phyloP scores from a whole-genome alignment of 1,140 invertebrate genomes.

The Rhysida immarginata region DNA sequence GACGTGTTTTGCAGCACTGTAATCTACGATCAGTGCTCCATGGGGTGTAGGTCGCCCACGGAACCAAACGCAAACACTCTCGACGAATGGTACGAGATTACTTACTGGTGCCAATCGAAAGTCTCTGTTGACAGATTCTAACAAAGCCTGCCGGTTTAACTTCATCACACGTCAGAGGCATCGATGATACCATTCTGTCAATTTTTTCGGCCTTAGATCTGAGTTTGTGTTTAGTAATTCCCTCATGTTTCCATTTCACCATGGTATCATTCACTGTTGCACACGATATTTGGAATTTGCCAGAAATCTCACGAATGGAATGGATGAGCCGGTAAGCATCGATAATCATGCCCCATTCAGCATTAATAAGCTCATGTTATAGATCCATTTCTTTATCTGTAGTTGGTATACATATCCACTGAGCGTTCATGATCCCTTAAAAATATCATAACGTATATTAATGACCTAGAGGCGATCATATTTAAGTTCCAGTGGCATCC shows the following conservation, averaged over 20 bases:
- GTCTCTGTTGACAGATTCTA: not conserved
- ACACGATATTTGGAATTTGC: not conserved
- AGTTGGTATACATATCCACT: not conserved
- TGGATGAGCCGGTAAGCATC: not conserved
- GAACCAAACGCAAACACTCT: not conserved
- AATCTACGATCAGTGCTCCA: not conserved
- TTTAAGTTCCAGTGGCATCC: no score
- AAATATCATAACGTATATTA: not conserved
- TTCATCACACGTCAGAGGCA: not conserved
- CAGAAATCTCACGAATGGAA: not conserved
- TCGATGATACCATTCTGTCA: not conserved
- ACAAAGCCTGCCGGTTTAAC: not conserved
- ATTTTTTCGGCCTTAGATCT: not conserved
- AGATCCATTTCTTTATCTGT: not conserved
- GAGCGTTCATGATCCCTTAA: not conserved
- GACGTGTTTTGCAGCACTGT: not conserved
- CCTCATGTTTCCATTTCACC: not conserved
- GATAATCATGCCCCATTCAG: not conserved
- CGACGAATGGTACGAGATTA: not conserved
- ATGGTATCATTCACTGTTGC: not conserved
- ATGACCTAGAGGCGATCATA: no score
- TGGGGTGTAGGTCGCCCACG: not conserved
- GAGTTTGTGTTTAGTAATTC: not conserved
- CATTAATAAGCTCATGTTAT: not conserved
- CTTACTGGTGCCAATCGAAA: not conserved